Conservation (phyloP, 1,140 invertebrate genomes). For the Caenorhabditis remanei region DNA sequence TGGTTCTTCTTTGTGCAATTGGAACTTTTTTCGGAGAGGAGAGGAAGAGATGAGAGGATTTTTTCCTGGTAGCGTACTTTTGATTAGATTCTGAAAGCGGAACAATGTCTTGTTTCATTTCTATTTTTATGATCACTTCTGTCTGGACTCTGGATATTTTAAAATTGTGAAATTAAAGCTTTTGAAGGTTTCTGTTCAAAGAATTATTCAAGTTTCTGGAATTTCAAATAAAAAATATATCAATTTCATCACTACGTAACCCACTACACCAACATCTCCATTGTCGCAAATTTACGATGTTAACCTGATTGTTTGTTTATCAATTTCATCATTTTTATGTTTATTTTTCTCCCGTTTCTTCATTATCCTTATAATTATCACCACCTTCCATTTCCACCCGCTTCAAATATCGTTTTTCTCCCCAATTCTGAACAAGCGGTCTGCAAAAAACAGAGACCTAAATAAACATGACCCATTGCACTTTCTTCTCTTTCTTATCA, state of each 20-base stretch:
- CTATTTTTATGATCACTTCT: background rate
- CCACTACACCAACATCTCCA: background rate
- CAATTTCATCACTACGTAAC: background rate
- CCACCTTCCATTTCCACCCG: background rate
- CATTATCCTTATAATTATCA: background rate
- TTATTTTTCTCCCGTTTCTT: background rate
- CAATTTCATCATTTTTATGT: background rate
- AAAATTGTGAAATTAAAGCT: too few relatives aligned
- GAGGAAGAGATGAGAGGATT: background rate
- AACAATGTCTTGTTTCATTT: background rate
- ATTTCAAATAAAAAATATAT: background rate
- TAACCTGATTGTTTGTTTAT: slow-evolving; percentile 9
- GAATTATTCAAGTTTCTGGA: background rate
- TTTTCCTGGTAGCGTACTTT: background rate
- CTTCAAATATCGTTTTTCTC: background rate
- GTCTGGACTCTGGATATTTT: background rate
- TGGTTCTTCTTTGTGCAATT: background rate
- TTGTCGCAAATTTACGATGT: slow-evolving; percentile 5
- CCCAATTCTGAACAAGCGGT: too few relatives aligned
- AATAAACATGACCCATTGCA: background rate
- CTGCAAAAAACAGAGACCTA: background rate
- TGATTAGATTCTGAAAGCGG: background rate
- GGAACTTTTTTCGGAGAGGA: background rate
- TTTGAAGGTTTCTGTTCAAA: too few relatives aligned
- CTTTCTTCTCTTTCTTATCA: slow-evolving; percentile 33